Base-by-base conservation (phyloP, 2,888 invertebrate species). In the Polyommatus icarus region DNA sequence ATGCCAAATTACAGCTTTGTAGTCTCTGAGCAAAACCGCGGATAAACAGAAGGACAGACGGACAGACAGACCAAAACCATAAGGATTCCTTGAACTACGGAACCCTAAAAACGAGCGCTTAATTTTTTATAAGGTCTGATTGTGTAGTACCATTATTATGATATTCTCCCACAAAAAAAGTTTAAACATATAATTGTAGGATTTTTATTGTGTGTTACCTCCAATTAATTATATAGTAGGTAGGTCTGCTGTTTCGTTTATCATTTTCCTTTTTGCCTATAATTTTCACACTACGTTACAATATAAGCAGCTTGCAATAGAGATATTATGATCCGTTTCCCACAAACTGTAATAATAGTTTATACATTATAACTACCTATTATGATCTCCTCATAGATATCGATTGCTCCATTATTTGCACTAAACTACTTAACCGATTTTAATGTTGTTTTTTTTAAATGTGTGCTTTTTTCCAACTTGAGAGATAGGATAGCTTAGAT, bases 201-300 rank as follows among this genome's bases (percentile, higher is more conserved):
- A 18, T 54, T 18, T 18, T 54, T 18, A 18, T 54, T 4, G 15
- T 54, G 54, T 54, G 54, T 5, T 54, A 54, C 54, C 54, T 54
- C 5, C 12, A 18, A 54, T 54, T 18, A 4, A 54, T 18, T 54
- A 5, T 40, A 12, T 12, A 12, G 46, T 46, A 12, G 46, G 10
- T 46, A 46, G 46, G 46, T 12, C 10, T 12, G 40, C 40, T 10
- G 40, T 40, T 40, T 40, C 46, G 46, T 10, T 3, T 46, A 3
- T 46, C 3, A 46, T 46, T 46, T 46, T 46, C 46, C 12, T 12
- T 46, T 12, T 46, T 46, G 40, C 3, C 15, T 36, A 40, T 46
- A 20, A 72, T 72, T 72, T 72, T 72, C 46, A 72, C 72, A 46
- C 72, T n/a, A 73, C 29, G 24, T 75, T 75, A 75, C 50, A n/a